A percentile compares a stretch with the other conserved stretches of the same genome.
phyloP scores from a whole-genome alignment of 1,140 invertebrate species.

The Helicoverpa armigera region DNA sequence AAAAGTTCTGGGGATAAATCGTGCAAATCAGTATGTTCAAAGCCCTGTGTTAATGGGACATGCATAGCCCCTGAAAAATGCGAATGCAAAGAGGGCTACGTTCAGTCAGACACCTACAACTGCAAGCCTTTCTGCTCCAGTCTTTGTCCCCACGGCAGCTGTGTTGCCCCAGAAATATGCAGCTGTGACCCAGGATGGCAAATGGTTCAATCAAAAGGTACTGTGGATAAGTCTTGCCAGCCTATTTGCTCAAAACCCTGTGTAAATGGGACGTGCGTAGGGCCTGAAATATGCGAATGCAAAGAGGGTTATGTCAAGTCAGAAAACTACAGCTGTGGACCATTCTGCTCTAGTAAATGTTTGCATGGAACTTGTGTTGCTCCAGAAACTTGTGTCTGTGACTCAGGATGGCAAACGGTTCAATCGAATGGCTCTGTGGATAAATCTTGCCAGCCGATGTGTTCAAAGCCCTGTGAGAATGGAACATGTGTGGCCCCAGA shows the following conservation, averaged over 20 bases:
- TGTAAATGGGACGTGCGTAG: conserved; percentile 47
- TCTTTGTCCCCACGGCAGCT: neutral
- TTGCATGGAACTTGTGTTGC: conserved; percentile 62
- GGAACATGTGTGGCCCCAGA: conserved; percentile 69
- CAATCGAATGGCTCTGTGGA: neutral
- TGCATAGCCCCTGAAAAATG: conserved; percentile 50
- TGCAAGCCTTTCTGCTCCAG: conserved; percentile 12
- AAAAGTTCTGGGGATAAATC: neutral
- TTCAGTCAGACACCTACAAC: neutral
- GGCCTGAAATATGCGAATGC: conserved; percentile 54
- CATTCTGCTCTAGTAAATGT: conserved; percentile 66
- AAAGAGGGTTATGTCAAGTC: conserved; percentile 46
- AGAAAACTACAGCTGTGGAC: conserved; percentile 62
- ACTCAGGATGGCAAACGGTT: neutral
- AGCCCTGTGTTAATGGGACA: conserved; percentile 51
- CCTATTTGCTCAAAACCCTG: neutral
- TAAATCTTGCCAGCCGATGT: conserved; percentile 11
- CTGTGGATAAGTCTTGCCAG: neutral
- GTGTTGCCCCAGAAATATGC: neutral
- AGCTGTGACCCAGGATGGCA: neutral
- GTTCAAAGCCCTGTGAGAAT: conserved; percentile 50
- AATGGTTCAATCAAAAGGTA: neutral
- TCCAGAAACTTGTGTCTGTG: neutral
- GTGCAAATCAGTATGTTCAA: conserved; percentile 13
- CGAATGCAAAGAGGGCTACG: conserved; percentile 53